These are phyloP conservation scores for Drosophila miranda DNA, from an alignment of 1,140 invertebrate genomes.

Conservation along the genomic window DNA sequence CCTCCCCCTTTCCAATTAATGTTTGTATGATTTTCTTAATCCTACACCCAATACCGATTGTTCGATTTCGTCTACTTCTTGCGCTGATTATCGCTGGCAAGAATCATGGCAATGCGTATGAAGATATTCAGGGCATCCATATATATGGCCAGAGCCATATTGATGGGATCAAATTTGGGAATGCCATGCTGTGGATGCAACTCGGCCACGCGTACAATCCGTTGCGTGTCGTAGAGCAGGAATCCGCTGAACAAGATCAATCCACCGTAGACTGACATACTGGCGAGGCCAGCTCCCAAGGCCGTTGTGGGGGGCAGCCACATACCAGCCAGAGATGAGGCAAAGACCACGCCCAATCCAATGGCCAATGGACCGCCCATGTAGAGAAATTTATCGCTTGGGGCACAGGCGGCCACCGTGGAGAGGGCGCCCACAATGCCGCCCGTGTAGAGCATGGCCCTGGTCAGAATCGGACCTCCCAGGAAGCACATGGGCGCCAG, in stretches of 20 bases:
- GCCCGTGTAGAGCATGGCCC: slow-evolving; percentile 96
- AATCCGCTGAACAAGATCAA: slow-evolving; percentile 96
- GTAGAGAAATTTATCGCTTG: slow-evolving; percentile 96
- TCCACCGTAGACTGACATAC: slow-evolving; percentile 96
- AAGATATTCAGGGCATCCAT: slow-evolving; percentile 99
- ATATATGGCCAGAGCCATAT: slow-evolving; percentile 96
- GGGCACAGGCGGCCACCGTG: slow-evolving; percentile 96
- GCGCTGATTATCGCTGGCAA: slow-evolving; percentile 84
- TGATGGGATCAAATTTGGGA: slow-evolving; percentile 95
- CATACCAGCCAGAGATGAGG: slow-evolving; percentile 93
- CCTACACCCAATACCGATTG: not conserved
- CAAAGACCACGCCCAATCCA: slow-evolving; percentile 97
- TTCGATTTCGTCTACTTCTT: slow-evolving; percentile 20
- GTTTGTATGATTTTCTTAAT: no score
- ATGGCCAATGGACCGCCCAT: slow-evolving; percentile 97
- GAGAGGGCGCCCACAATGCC: slow-evolving; percentile 96
- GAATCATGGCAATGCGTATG: slow-evolving; percentile 94
- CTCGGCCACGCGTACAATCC: slow-evolving; percentile 94
- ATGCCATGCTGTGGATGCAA: slow-evolving; percentile 87
- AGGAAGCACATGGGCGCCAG: slow-evolving; percentile 96
- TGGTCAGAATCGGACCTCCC: slow-evolving; percentile 93
- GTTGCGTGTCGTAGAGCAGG: slow-evolving; percentile 97
- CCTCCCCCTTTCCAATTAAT: no score
- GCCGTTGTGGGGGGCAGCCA: slow-evolving; percentile 96
- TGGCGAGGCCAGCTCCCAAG: slow-evolving; percentile 94